Evolutionary conservation across 2,797 vertebrate genomes (phyloP), one percentile per base, ranked within the genome.

Genomic region (Clarias laeviceps): DNA sequence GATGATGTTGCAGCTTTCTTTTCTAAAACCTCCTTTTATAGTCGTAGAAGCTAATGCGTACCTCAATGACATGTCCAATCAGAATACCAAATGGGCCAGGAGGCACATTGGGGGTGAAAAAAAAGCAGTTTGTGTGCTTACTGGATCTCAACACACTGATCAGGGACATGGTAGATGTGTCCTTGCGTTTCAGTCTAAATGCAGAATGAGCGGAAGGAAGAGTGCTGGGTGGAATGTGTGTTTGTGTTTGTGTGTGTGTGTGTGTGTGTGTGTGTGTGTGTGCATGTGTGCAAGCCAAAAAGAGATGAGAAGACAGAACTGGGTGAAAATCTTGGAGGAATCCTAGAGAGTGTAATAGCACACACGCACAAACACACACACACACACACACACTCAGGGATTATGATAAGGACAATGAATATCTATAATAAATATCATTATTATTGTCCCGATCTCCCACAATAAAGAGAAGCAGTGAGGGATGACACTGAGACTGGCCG

Each of bases 351-450:
- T 66, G 61, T 79, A 64, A 65, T 37, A 20, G 32, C 40, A 50
- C 65, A 80, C 80, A 82, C 70, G 69, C 73, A 80, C 57, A 70
- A 64, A 61, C 37, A 40, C 74, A 65, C 85, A 34, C 50, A 77
- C 9, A 37, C 50, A 82, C 59, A 59, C 45, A 85, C 37, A 77
- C 68, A 76, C 66, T 56, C 82, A 32, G 50, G 91, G 90, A 92
- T 91, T 92, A 94, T 92, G 93, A 91, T 91, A 91, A 90, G 92
- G 95, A 95, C 95, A 95, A 95, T 95, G 95, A 95, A 95, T 95
- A 95, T 95, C 94, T 94, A 92, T 95, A 95, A 95, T 96, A 96
- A 95, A 95, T 95, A 94, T 95, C 93, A 95, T 95, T 94, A 96
- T 95, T 96, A 95, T 95, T 94, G 93, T 94, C 90, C 91, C 92